Percentiles rank a stretch among this genome's conserved stretches.
phyloP scores from a whole-genome alignment of 92 coral and sea anemone genomes.

The Scolanthus callimorphus region DNA sequence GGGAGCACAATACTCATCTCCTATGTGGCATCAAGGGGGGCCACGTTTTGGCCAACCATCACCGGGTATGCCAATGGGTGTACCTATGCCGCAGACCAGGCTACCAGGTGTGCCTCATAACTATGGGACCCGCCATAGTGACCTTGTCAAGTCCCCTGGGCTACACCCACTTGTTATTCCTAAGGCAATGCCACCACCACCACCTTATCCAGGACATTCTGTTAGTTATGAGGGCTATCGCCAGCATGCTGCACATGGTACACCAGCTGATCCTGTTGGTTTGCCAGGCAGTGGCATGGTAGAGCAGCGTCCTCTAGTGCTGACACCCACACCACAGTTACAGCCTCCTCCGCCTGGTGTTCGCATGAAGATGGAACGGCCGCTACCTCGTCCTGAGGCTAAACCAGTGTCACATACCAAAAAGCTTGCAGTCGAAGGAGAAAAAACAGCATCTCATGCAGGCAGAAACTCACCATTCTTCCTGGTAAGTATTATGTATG shows the following conservation, averaged over 20 bases:
- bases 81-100: conserved; percentile 25
- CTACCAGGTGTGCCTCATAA: conserved; percentile 37
- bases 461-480: conserved; percentile 66
- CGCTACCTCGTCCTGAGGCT: conserved; percentile 41
- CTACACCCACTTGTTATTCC: conserved; percentile 37
- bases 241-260: conserved; percentile 24
- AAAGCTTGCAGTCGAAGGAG: conserved; percentile 69
- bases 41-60: conserved; percentile 34
- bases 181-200: conserved; percentile 71
- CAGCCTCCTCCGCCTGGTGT: conserved; percentile 9
- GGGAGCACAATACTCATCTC: conserved; percentile 29
- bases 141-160: conserved; percentile 27
- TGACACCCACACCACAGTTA: conserved; percentile 4
- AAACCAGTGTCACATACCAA: conserved; percentile 64
- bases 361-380: conserved; percentile 10
- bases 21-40: conserved; percentile 68
- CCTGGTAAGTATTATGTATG: conserved; percentile 72
- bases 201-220: conserved; percentile 69
- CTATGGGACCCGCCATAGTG: conserved; percentile 67
- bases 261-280: conserved; percentile 17
- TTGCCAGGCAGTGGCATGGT: background rate
- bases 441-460: conserved; percentile 9
- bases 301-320: conserved; percentile 3
- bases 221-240: conserved; percentile 29
- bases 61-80: conserved; percentile 16